phyloP scores from a whole-genome alignment of 2,888 invertebrate species.

The Oscheius sp. region DNA sequence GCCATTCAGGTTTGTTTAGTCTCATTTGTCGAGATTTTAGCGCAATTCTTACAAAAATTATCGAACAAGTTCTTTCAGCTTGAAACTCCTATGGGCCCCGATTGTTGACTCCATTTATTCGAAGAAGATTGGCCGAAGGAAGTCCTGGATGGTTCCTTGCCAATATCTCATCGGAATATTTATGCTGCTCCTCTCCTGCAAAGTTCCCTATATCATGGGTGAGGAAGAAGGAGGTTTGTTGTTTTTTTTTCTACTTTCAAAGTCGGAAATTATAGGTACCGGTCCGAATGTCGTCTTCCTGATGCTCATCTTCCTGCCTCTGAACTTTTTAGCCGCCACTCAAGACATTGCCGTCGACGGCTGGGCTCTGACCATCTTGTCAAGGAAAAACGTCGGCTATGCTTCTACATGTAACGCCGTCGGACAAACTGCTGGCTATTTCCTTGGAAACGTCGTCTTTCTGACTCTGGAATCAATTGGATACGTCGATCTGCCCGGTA shows the following conservation, averaged over 20 bases:
- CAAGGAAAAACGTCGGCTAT: conserved; percentile 93
- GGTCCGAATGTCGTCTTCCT: conserved; percentile 82
- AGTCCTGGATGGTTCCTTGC: conserved; percentile 81
- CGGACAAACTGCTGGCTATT: conserved; percentile 95
- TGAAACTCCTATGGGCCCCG: conserved; percentile 97
- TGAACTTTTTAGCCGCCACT: conserved; percentile 96
- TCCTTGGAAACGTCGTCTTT: conserved; percentile 82
- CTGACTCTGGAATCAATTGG: conserved; percentile 94
- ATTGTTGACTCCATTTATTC: conserved; percentile 93
- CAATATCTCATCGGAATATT: conserved; percentile 79
- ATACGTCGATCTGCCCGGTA: conserved; percentile 76
- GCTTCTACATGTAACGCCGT: conserved; percentile 99
- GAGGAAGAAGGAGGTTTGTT: conserved; percentile 49
- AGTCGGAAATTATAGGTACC: conserved; percentile 4
- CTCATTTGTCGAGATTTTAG: conserved; percentile 79
- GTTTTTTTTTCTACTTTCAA: conserved; percentile 9
- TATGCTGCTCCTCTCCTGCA: conserved; percentile 86
- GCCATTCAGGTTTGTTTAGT: conserved; percentile 84
- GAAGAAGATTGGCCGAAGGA: conserved; percentile 82
- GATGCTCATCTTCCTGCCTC: conserved; percentile 87
- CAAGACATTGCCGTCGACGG: conserved; percentile 99
- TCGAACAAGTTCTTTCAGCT: conserved; percentile 75
- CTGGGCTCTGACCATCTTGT: conserved; percentile 98
- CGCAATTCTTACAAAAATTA: no score
- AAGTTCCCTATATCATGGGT: conserved; percentile 72